phyloP scores from a whole-genome alignment of 2,797 vertebrate species.

The Urosaurus nigricauda region DNA sequence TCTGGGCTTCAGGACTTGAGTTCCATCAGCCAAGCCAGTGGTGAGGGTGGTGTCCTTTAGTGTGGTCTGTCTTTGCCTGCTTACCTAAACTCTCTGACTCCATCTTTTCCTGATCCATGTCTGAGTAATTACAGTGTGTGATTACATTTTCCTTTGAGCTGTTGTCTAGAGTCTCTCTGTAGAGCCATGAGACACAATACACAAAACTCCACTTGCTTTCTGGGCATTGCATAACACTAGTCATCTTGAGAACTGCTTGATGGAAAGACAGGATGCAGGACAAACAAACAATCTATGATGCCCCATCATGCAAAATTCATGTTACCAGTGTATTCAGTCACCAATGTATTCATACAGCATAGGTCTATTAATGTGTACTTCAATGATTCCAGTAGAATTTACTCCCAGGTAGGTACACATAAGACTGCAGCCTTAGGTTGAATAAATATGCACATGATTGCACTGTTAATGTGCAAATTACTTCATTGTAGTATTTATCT shows the following conservation, averaged over 20 bases:
- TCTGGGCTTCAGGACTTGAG: not conserved
- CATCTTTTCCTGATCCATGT: not conserved
- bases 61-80: not conserved
- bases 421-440: not conserved
- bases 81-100: not conserved
- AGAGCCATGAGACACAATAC: not conserved
- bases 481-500: slow-evolving; percentile 1
- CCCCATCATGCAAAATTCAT: not conserved
- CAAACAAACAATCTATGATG: not conserved
- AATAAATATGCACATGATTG: not conserved
- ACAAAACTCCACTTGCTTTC: not conserved
- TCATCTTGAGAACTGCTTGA: too few species aligned
- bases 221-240: not conserved
- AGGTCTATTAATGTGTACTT: not conserved
- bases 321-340: too few species aligned
- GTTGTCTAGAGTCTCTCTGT: not conserved
- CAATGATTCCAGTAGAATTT: not conserved
- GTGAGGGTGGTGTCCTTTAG: not conserved
- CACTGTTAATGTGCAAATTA: not conserved
- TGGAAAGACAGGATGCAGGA: not conserved
- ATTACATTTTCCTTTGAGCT: not conserved
- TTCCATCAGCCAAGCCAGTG: too few species aligned
- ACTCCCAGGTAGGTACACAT: not conserved
- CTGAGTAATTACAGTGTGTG: not conserved
- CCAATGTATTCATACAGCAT: not conserved